Conservation (phyloP, 1,140 invertebrate genomes). For the Octopus sinensis region DNA sequence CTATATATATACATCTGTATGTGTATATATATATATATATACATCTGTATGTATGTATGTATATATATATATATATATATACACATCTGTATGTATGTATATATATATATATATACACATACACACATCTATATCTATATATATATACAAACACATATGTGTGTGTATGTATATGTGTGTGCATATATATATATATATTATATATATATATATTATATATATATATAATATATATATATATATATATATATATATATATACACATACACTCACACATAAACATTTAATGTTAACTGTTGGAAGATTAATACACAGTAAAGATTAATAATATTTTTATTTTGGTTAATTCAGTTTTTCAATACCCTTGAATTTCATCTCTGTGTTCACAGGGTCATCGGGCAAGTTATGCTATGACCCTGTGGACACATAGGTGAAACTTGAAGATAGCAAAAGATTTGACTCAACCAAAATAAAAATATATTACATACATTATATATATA, state of each 20-base stretch:
- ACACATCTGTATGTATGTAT: background rate
- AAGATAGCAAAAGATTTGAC: background rate
- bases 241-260: background rate
- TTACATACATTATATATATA: too few relatives aligned
- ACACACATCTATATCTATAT: too few relatives aligned
- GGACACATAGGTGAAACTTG: background rate
- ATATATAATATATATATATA: background rate
- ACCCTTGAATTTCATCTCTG: background rate
- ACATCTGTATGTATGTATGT: background rate
- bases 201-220: background rate
- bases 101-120: background rate
- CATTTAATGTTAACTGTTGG: background rate
- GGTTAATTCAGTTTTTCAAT: background rate
- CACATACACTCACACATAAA: background rate
- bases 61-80: background rate
- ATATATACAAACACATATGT: background rate
- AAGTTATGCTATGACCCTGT: background rate
- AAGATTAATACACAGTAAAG: background rate
- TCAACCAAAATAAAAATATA: too few relatives aligned
- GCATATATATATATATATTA: background rate
- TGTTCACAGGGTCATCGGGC: background rate
- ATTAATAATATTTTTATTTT: background rate
- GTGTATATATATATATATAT: background rate
- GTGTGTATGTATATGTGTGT: background rate
- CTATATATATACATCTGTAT: too few relatives aligned